Evolutionary conservation across 2,113 vertebrate genomes (phyloP).

Genomic region (Podarcis muralis): DNA sequence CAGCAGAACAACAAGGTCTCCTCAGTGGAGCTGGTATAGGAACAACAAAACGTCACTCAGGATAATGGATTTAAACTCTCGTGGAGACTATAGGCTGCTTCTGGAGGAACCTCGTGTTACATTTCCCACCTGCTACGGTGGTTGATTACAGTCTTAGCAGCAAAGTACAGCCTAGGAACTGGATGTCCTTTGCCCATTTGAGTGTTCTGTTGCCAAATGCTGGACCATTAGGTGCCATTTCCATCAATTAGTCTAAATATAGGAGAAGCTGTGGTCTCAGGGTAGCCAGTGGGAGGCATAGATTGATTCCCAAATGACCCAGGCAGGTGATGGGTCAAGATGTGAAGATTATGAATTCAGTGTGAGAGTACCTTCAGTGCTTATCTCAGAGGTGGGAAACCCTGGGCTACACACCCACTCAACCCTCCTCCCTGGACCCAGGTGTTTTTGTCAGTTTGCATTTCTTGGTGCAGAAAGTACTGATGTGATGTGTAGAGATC

Average conservation of each 20-base stretch:
- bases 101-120: background rate
- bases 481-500: too few relatives aligned
- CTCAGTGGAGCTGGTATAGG: too few relatives aligned
- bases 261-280: background rate
- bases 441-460: too few relatives aligned
- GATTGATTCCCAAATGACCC: background rate
- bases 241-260: background rate
- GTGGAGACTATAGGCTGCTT: background rate
- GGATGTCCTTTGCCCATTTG: background rate
- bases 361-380: background rate
- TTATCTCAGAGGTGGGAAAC: too few relatives aligned
- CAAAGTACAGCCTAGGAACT: background rate
- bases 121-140: background rate
- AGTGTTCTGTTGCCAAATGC: background rate
- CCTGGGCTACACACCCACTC: too few relatives aligned
- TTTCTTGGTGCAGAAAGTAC: too few relatives aligned
- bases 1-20: too few relatives aligned
- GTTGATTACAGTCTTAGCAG: background rate
- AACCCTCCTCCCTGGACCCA: too few relatives aligned
- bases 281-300: background rate
- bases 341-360: background rate
- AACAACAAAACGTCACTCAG: too few relatives aligned
- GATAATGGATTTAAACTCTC: background rate
- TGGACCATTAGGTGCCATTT: background rate
- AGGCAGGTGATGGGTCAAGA: background rate